Evolutionary conservation across 2,888 invertebrate species (phyloP).

Genomic region (Parnassius glacialis): DNA sequence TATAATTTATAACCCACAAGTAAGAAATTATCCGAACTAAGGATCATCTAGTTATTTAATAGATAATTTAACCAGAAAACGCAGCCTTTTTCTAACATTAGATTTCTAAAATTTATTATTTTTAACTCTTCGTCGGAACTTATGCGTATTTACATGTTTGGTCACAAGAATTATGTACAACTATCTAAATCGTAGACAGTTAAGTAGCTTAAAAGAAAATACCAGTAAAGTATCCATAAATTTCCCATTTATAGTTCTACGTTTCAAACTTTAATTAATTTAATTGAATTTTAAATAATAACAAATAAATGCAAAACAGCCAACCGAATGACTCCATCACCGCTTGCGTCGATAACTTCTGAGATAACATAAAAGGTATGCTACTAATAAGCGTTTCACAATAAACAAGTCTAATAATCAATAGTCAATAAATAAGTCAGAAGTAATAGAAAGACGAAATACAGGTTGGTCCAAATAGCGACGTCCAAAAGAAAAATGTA

Average conservation of each 20-base stretch:
- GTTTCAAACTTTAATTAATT: conserved; percentile 20
- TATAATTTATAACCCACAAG: too few species aligned
- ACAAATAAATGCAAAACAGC: conserved; percentile 26
- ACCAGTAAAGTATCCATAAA: conserved; percentile 23
- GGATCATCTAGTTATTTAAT: too few species aligned
- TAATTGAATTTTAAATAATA: conserved; percentile 25
- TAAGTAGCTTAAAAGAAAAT: conserved; percentile 17
- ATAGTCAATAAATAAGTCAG: background rate
- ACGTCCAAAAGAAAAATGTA: too few species aligned
- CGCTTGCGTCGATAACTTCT: conserved; percentile 18
- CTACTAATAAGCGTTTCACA: conserved; percentile 17
- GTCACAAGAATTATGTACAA: conserved; percentile 8
- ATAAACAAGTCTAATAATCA: conserved; percentile 14
- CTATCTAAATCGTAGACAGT: conserved; percentile 19
- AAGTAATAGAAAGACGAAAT: conserved; percentile 4
- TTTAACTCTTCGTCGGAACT: too few species aligned
- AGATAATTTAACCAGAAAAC: too few species aligned
- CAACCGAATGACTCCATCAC: conserved; percentile 21
- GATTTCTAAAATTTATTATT: too few species aligned
- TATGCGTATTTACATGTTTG: too few species aligned
- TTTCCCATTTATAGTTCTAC: conserved; percentile 17
- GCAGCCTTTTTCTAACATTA: too few species aligned
- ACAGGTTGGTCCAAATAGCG: too few species aligned
- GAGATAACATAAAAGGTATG: conserved; percentile 25
- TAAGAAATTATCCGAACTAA: too few species aligned